A percentile compares a stretch with the other conserved stretches of the same genome.
Conservation (phyloP, 1,140 invertebrate species). For the Stenopsyche tienmushanensis region DNA sequence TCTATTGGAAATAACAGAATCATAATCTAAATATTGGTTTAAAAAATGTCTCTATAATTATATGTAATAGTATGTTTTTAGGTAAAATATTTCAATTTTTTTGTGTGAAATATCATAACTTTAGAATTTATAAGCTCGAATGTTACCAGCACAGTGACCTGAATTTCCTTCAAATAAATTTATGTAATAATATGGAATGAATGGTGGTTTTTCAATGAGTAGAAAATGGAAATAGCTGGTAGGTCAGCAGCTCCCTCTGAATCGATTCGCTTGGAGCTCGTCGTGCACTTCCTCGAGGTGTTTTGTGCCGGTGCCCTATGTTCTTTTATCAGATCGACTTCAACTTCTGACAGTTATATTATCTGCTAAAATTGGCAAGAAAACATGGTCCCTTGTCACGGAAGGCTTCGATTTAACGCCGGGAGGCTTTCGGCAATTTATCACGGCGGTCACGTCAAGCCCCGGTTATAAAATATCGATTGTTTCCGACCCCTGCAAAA, state of each 20-base stretch:
- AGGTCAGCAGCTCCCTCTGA: neutral
- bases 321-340: constrained; percentile 11
- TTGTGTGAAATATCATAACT: too few relatives aligned
- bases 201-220: too few relatives aligned
- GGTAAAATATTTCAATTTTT: too few relatives aligned
- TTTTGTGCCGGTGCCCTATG: neutral
- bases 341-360: constrained; percentile 12
- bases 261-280: neutral
- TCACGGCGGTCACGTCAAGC: constrained; percentile 6
- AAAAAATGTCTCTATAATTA: too few relatives aligned
- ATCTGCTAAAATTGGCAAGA: constrained; percentile 14
- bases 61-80: too few relatives aligned
- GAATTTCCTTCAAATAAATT: too few relatives aligned
- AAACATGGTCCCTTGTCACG: constrained; percentile 10
- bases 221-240: neutral
- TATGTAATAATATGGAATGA: too few relatives aligned
- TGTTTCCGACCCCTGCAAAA: neutral
- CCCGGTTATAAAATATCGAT: constrained; percentile 2
- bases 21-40: too few relatives aligned
- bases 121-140: too few relatives aligned
- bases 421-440: constrained; percentile 11
- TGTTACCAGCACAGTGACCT: too few relatives aligned
- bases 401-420: constrained; percentile 8
- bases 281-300: neutral
- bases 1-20: too few relatives aligned